Evolutionary conservation across 2,797 vertebrate species (phyloP), one percentile per base, ranked within the genome.

Genomic region (Urocyon cinereoargenteus): DNA sequence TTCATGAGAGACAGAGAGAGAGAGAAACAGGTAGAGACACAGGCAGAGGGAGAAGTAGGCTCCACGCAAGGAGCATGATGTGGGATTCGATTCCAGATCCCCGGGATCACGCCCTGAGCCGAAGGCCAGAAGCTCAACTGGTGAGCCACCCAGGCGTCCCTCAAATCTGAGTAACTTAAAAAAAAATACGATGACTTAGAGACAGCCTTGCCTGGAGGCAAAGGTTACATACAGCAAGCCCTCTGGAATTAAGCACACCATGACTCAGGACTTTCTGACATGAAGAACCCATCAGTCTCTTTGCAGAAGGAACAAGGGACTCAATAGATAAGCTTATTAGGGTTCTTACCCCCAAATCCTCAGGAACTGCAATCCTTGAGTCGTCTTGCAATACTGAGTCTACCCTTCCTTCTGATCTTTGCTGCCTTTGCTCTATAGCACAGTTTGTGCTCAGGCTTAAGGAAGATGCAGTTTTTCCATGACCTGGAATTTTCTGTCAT

Each of bases 171-270:
- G 66, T 34, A 68, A 68, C 16, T 49, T 28, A 13, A 31, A 59
- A n/a, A 73, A 96, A 90, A 93, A 77, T 87, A 84, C 55, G 82
- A 90, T 14, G 26, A 93, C 70, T 89, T 66, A 88, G 51, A 75
- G 22, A 91, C 10, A 84, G 91, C 24, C 79, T 72, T 84, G n/a
- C 77, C 95, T 70, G 51, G n/a, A 93, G 59, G 66, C 73, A 92
- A 88, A 78, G 40, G n/a, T 73, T 78, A 66, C 7, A n/a, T 72
- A 66, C 7, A n/a, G n/a, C 53, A 82, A 77, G 3, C 14, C 21
- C 26, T 95, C 88, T 92, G 53, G 83, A 92, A 84, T 57, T 59
- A 88, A 96, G 81, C 73, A 92, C 24, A 75, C 83, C 94, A 64
- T 78, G 40, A 86, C 26, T 86, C 51, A 53, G 64, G 72, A 68